Conservation (phyloP, 1,140 invertebrate genomes). For the Drosophila willistoni region DNA sequence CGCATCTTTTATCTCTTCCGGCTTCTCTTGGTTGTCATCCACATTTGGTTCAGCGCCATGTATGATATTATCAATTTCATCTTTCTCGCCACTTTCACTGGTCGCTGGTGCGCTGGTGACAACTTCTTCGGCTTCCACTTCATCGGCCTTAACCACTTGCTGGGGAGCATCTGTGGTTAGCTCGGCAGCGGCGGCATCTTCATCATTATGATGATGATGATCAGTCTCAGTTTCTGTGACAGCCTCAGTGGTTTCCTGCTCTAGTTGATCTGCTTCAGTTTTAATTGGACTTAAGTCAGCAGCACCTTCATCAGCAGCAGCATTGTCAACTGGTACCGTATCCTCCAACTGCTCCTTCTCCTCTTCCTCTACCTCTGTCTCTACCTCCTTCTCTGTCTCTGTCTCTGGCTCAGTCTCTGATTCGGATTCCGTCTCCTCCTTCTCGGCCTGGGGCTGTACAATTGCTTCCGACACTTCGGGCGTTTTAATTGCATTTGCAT, state of each 20-base stretch:
- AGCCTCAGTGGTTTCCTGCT: slow-evolving; percentile 36
- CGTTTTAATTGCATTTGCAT: slow-evolving; percentile 79
- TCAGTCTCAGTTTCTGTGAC: slow-evolving; percentile 28
- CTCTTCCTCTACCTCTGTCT: slow-evolving; percentile 32
- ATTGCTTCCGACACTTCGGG: slow-evolving; percentile 76
- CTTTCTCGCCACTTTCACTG: slow-evolving; percentile 62
- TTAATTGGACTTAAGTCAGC: slow-evolving; percentile 32
- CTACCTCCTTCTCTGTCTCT: slow-evolving; percentile 32
- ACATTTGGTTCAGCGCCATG: slow-evolving; percentile 69
- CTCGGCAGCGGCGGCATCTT: not conserved
- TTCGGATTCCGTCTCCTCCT: slow-evolving; percentile 27
- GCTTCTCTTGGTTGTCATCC: slow-evolving; percentile 39
- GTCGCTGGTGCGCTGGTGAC: not conserved
- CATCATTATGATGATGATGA: slow-evolving; percentile 1
- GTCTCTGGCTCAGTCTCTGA: slow-evolving; percentile 11
- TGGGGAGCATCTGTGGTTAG: slow-evolving; percentile 4
- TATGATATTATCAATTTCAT: slow-evolving; percentile 75
- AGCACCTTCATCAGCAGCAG: slow-evolving; percentile 28
- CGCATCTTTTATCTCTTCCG: slow-evolving; percentile 7
- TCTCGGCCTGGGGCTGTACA: slow-evolving; percentile 45
- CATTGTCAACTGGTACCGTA: not conserved
- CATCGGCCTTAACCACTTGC: not conserved
- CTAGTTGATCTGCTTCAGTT: slow-evolving; percentile 30
- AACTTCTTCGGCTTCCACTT: slow-evolving; percentile 18
- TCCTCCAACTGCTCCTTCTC: slow-evolving; percentile 21